These are phyloP conservation scores for Mylabris phalerata DNA, from an alignment of 1,140 invertebrate species.

Conservation along the genomic window DNA sequence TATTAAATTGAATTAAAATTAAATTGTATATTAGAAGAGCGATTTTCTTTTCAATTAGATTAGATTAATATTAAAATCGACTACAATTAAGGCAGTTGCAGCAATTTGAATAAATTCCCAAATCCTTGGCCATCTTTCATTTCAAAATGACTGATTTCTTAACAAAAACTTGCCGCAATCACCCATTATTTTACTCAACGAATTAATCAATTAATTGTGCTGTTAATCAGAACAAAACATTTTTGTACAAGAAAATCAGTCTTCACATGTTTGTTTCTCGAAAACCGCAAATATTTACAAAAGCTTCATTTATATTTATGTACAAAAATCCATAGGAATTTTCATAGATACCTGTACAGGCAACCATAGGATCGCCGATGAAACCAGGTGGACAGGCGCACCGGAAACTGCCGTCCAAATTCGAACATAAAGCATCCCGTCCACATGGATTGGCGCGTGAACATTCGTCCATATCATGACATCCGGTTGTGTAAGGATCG, in stretches of 20 bases:
- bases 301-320: constrained; percentile 17
- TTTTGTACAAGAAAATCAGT: constrained; percentile 39
- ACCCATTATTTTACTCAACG: background rate
- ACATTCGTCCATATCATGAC: constrained; percentile 65
- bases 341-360: constrained; percentile 56
- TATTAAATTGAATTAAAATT: constrained; percentile 1
- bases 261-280: constrained; percentile 36
- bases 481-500: constrained; percentile 51
- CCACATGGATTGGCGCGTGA: constrained; percentile 57
- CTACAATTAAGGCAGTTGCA: constrained; percentile 4
- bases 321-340: constrained; percentile 20
- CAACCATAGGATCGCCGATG: constrained; percentile 62
- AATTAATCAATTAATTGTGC: no score
- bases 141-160: constrained; percentile 11
- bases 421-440: constrained; percentile 63
- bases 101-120: background rate
- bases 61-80: background rate
- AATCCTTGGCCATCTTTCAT: background rate
- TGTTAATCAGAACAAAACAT: constrained; percentile 14
- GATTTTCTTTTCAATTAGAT: constrained; percentile 16
- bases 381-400: constrained; percentile 72
- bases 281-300: constrained; percentile 12
- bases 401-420: constrained; percentile 63
- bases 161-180: constrained; percentile 8
- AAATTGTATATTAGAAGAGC: constrained; percentile 9